Evolutionary conservation across 2,797 vertebrate species (phyloP).

Genomic region (Onychomys torridus): DNA sequence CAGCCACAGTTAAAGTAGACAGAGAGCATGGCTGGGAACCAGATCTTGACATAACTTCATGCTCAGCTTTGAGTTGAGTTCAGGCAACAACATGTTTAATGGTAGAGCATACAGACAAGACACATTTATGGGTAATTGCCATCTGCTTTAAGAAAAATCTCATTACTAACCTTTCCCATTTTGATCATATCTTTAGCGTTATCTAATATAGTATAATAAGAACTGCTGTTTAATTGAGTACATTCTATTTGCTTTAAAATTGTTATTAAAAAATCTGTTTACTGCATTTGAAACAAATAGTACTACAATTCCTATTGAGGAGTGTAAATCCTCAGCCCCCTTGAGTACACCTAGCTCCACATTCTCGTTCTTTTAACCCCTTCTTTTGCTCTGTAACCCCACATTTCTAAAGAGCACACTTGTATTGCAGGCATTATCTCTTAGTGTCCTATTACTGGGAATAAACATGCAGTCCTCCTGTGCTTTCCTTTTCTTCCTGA

Average conservation of each 20-base stretch:
- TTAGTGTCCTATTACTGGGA: not conserved
- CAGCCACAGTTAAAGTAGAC: not conserved
- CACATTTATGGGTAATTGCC: constrained; percentile 35
- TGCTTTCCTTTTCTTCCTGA: no score
- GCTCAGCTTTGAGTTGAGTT: not conserved
- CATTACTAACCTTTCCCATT: constrained; percentile 56
- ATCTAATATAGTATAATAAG: constrained; percentile 40
- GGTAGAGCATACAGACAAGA: not conserved
- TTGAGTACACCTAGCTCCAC: not conserved
- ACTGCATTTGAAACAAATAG: constrained; percentile 25
- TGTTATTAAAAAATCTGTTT: constrained; percentile 6
- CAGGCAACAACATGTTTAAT: constrained; percentile 3
- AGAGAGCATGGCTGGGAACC: not conserved
- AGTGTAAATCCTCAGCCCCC: not conserved
- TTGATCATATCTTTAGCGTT: constrained; percentile 61
- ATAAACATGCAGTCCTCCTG: not conserved
- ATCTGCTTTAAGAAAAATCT: constrained; percentile 61
- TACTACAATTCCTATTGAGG: not conserved
- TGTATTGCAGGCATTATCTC: not conserved
- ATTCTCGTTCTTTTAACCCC: not conserved
- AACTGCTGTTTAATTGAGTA: constrained; percentile 25
- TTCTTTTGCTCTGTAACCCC: not conserved
- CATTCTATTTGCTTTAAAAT: constrained; percentile 55
- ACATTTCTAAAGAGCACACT: not conserved
- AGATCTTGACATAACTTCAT: not conserved